phyloP scores from a whole-genome alignment of 2,113 vertebrate genomes.

The Entelurus aequoreus region DNA sequence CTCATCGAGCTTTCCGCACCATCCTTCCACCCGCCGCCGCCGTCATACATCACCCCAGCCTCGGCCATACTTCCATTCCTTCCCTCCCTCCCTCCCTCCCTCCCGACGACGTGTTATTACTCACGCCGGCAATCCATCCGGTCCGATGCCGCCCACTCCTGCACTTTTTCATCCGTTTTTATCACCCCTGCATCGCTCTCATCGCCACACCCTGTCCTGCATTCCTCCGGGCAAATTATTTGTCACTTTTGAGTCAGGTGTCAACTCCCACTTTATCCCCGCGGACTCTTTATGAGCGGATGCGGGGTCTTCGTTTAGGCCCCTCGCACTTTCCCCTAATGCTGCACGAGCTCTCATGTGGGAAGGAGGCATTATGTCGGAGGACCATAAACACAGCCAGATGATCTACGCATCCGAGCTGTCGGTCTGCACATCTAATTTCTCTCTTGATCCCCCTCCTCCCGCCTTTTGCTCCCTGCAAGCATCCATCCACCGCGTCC shows the following conservation, averaged over 20 bases:
- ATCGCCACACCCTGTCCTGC: constrained; percentile 30
- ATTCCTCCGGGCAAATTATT: constrained; percentile 7
- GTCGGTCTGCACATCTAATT: constrained; percentile 21
- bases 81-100: constrained; percentile 21
- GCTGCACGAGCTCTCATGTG: constrained; percentile 1
- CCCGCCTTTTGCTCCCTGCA: constrained; percentile 12
- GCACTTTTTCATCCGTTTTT: constrained; percentile 35
- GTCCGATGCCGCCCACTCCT: constrained; percentile 27
- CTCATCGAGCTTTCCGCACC: constrained; percentile 23
- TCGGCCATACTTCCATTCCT: constrained; percentile 26
- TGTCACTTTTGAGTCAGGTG: constrained; percentile 3
- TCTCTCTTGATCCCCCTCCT: background rate
- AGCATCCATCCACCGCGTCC: constrained; percentile 21
- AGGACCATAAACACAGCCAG: constrained; percentile 9
- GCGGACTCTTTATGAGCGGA: background rate
- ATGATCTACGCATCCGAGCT: constrained; percentile 9
- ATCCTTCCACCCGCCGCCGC: constrained; percentile 18
- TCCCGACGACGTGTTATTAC: constrained; percentile 34
- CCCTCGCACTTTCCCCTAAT: background rate
- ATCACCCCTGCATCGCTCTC: constrained; percentile 27
- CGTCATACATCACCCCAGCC: constrained; percentile 36
- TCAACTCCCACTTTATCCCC: constrained; percentile 1
- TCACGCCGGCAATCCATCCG: constrained; percentile 29
- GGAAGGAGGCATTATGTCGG: background rate
- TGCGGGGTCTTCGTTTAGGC: background rate